Evolutionary conservation across 1,140 invertebrate species (phyloP).

Genomic region (Nylanderia fulva): DNA sequence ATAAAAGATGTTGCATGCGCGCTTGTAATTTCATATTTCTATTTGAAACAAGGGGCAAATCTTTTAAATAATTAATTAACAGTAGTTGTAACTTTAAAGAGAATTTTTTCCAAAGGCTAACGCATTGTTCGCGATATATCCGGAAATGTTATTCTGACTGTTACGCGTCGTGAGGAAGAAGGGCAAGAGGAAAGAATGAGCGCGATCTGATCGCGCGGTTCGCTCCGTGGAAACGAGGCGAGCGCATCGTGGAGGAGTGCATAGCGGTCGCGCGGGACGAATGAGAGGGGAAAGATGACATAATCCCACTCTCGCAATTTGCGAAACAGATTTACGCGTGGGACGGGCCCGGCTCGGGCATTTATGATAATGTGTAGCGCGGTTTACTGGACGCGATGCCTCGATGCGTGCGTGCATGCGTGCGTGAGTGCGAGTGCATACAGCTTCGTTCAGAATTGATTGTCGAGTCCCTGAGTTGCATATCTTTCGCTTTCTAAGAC

Average conservation of each 20-base stretch:
- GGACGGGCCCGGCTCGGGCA: constrained; percentile 82
- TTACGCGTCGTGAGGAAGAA: constrained; percentile 38
- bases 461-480: not conserved
- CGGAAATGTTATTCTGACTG: constrained; percentile 24
- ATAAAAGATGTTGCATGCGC: not conserved
- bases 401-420: constrained; percentile 61
- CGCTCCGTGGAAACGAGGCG: constrained; percentile 62
- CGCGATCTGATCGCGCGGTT: constrained; percentile 53
- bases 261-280: constrained; percentile 61
- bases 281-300: constrained; percentile 79
- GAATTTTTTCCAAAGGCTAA: not conserved
- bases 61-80: constrained; percentile 29
- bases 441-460: constrained; percentile 32
- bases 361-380: constrained; percentile 84
- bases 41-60: not conserved
- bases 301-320: constrained; percentile 83
- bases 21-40: not conserved
- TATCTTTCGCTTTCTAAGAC: not conserved
- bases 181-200: constrained; percentile 66
- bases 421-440: constrained; percentile 57
- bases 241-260: constrained; percentile 59
- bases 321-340: constrained; percentile 85
- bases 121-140: constrained; percentile 17
- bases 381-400: constrained; percentile 77
- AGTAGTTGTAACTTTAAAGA: not conserved